phyloP scores from a whole-genome alignment of 2,797 vertebrate species.

The Ceyx erithaca region DNA sequence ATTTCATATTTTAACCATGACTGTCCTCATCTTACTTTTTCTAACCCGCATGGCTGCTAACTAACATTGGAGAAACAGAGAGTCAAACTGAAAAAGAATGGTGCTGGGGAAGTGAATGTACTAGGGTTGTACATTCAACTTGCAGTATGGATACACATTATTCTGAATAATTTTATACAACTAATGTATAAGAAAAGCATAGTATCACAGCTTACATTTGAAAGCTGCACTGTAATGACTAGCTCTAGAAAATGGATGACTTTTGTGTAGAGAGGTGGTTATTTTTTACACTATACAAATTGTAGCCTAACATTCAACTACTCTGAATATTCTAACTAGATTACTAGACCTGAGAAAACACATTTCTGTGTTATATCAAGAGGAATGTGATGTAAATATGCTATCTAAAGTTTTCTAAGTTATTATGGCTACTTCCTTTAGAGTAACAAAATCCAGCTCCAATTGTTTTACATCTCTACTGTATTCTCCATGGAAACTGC shows the following conservation, averaged over 20 bases:
- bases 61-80: background rate
- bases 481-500: background rate
- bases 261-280: background rate
- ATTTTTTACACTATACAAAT: slow-evolving; percentile 19
- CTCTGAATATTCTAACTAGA: background rate
- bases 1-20: background rate
- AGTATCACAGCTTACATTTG: background rate
- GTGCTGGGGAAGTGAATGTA: slow-evolving; percentile 19
- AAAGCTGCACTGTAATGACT: background rate
- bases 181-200: background rate
- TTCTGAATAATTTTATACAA: background rate
- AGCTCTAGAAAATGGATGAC: background rate
- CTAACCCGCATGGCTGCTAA: slow-evolving; percentile 12
- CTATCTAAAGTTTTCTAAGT: background rate
- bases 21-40: slow-evolving; percentile 9
- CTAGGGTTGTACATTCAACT: slow-evolving; percentile 4
- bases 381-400: background rate
- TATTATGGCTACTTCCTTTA: background rate
- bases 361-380: background rate
- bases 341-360: slow-evolving; percentile 30
- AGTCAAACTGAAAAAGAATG: slow-evolving; percentile 33
- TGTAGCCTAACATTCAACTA: background rate
- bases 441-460: background rate
- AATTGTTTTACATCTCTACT: background rate
- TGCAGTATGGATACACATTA: background rate